Base-by-base conservation (phyloP, 2,888 invertebrate genomes). In the Ptychoptera contaminata region DNA sequence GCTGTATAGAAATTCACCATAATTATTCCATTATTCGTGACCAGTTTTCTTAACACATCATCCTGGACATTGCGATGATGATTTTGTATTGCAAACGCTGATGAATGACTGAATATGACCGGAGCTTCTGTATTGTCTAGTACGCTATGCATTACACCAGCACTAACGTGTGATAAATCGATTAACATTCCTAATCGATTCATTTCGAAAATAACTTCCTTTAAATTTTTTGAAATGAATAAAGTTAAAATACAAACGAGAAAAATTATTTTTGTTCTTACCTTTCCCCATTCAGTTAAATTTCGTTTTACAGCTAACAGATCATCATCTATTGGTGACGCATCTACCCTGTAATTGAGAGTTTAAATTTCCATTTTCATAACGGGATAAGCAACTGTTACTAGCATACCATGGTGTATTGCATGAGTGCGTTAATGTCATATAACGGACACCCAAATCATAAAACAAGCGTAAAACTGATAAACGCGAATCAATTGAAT, bases 1-100 rank as follows among this genome's bases (percentile, higher is more conserved):
- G 63, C 65, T 1, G 71, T 72, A 59, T 74, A 80, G 59, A 83
- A 82, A 57, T 79, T 82, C 9, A 82, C 77, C 82, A 82, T 83
- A 2, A 82, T 76, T 29, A 83, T 67, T 3, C 82, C 82, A 23
- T 73, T 71, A 52, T 81, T 82, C 49, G 66, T 67, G 57, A 72
- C 73, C 49, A 74, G 58, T 52, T 56, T 56, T 14, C 57, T 48
- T 2, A 77, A 62, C 8, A 75, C 68, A 51, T 74, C 72, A 53
- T 77, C 74, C 38, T 67, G 71, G 10, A 76, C 76, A 55, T 77
- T 77, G 49, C 77, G 59, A 50, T 67, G 61, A 49, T 71, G 67
- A 42, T 63, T 56, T 53, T 70, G 70, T 9, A 74, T 46, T 1
- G 63, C 52, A 52, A 67, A 74, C 12, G 72, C 72, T 1, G 72